Conservation (phyloP, 1,140 invertebrate genomes). For the Temnothorax longispinosus region DNA sequence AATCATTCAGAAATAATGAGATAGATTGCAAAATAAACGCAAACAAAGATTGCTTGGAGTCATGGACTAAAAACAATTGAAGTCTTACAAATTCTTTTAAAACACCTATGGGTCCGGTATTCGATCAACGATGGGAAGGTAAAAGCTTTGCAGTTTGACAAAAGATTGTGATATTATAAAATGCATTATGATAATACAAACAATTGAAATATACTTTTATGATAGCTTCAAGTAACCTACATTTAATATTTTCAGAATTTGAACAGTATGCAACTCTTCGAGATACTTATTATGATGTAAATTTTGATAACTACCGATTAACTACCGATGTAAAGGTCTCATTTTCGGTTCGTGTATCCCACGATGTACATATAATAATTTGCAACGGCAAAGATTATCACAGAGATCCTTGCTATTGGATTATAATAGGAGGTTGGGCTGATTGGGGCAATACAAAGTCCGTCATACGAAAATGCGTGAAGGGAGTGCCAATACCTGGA, state of each 20-base stretch:
- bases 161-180: neutral
- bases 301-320: neutral
- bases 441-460: conserved; percentile 38
- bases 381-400: conserved; percentile 15
- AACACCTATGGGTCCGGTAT: conserved; percentile 61
- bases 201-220: neutral
- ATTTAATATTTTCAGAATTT: conserved; percentile 22
- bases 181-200: neutral
- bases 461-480: conserved; percentile 58
- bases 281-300: neutral
- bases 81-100: conserved; percentile 15
- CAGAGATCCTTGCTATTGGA: conserved; percentile 61
- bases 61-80: conserved; percentile 33
- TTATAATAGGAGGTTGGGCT: conserved; percentile 68
- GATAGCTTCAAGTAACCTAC: neutral
- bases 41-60: neutral
- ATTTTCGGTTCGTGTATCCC: conserved; percentile 58
- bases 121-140: conserved; percentile 73
- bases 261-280: neutral
- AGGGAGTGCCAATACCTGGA: conserved; percentile 6
- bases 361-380: conserved; percentile 50
- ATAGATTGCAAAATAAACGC: conserved; percentile 49
- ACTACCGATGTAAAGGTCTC: neutral
- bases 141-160: neutral
- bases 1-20: neutral